These are phyloP conservation scores for Meteorus cinctellus DNA, from an alignment of 2,888 invertebrate species.

Conservation along the genomic window DNA sequence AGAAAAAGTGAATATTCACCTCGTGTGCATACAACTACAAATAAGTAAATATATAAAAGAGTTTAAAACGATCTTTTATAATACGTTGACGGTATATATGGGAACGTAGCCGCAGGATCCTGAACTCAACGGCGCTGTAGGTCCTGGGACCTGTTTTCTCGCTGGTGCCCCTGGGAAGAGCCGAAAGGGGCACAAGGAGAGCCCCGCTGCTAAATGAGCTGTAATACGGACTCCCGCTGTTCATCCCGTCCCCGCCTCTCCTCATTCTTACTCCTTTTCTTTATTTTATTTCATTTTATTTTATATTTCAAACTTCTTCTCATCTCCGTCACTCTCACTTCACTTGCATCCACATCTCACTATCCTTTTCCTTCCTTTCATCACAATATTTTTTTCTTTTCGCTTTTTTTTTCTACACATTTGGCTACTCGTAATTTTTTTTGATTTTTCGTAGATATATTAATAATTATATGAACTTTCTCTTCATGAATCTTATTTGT, in stretches of 20 bases:
- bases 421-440: background rate
- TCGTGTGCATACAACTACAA: slow-evolving; percentile 2
- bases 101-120: slow-evolving; percentile 55
- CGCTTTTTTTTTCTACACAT: slow-evolving; percentile 29
- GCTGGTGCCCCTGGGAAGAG: slow-evolving; percentile 46
- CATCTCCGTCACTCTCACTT: slow-evolving; percentile 45
- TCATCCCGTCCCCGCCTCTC: slow-evolving; percentile 55
- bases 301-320: slow-evolving; percentile 35
- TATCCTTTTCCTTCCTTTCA: slow-evolving; percentile 24
- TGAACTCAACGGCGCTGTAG: slow-evolving; percentile 55
- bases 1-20: slow-evolving; percentile 19
- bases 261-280: slow-evolving; percentile 26
- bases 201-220: slow-evolving; percentile 73
- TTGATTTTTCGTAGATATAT: background rate
- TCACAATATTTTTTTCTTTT: slow-evolving; percentile 29
- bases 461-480: background rate
- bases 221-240: slow-evolving; percentile 72
- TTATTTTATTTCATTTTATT: slow-evolving; percentile 37
- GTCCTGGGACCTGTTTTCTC: slow-evolving; percentile 57
- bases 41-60: background rate
- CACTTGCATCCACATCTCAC: slow-evolving; percentile 36
- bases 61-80: slow-evolving; percentile 34
- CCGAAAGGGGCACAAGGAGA: slow-evolving; percentile 57
- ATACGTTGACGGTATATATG: slow-evolving; percentile 48
- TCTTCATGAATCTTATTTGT: background rate